Base-by-base conservation (phyloP, 1,140 invertebrate genomes). In the Acarapis woodi region DNA sequence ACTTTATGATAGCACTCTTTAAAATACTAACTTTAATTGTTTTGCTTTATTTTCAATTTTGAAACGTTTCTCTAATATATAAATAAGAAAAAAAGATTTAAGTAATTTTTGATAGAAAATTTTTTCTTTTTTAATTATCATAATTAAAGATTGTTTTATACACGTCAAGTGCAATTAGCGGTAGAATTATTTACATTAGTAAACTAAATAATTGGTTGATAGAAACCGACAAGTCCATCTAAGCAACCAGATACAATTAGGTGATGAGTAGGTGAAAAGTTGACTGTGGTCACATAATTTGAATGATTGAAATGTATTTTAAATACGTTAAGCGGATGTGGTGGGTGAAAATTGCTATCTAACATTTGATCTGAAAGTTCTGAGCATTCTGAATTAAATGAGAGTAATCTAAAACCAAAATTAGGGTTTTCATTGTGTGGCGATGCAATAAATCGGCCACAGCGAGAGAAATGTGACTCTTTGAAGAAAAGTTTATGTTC, bases 191-290 rank as follows among this genome's bases (percentile, higher is more conserved):
- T 26, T 26, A 26, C 25, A 26, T n/a, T 37, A 26, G 16, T 40
- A 35, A 42, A 44, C 56, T 61, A 68, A 43, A 68, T 53, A 24
- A 66, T 60, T 8, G 80, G 80, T 44, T 80, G 72, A 57, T 85
- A 76, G 73, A 80, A 88, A 21, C 73, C 68, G 32, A 87, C 71
- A 49, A 73, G 70, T 2, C 82, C 79, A 35, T 68, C 66, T 3
- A 82, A 63, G 56, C 80, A 87, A 10, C 80, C 80, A 5, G 76
- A 78, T 3, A 82, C 80, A 4, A 85, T 61, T 40, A 80, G 56
- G 48, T 70, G 73, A 50, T 83, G 71, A 4, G 62, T 64, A 0
- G 80, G 80, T 36, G 73, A 82, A 53, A 87, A 88, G 56, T 77
- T 80, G 36, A 76, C 78, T 51, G 76, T 74, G 16, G 87, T 67